phyloP scores from a whole-genome alignment of 2,113 vertebrate species.

The Pongo abelii region DNA sequence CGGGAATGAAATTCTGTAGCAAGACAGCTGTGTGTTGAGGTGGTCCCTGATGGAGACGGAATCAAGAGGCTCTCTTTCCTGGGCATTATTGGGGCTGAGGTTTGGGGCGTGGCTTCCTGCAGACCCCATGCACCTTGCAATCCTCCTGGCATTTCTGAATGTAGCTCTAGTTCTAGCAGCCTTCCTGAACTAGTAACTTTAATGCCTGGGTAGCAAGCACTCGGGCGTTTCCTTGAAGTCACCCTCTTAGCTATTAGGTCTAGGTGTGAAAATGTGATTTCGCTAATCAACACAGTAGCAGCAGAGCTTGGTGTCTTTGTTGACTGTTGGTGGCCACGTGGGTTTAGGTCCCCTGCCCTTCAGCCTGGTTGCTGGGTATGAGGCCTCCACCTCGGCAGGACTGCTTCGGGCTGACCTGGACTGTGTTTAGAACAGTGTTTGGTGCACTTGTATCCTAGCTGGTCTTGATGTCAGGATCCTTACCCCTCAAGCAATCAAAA shows the following conservation, averaged over 20 bases:
- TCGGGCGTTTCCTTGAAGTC: neutral
- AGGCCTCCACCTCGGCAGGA: neutral
- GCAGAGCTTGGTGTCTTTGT: no score
- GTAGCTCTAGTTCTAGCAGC: no score
- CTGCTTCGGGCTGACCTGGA: neutral
- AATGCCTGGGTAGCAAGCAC: neutral
- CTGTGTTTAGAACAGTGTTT: no score
- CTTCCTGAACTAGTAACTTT: neutral
- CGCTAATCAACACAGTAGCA: fast-evolving
- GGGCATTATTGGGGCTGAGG: neutral
- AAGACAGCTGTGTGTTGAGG: fast-evolving
- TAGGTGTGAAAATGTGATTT: neutral
- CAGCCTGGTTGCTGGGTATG: fast-evolving
- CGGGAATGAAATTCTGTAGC: neutral
- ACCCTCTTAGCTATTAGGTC: no score
- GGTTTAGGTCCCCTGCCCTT: neutral
- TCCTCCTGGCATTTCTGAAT: no score
- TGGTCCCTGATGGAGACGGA: neutral
- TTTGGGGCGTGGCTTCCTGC: neutral
- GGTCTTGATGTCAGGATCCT: neutral
- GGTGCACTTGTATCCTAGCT: fast-evolving
- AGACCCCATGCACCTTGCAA: fast-evolving
- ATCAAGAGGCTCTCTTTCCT: neutral
- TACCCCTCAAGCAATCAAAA: neutral
- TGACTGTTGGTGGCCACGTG: neutral